These are phyloP conservation scores for Phyllostomus hastatus DNA, from an alignment of 2,113 vertebrate species.

Conservation along the genomic window DNA sequence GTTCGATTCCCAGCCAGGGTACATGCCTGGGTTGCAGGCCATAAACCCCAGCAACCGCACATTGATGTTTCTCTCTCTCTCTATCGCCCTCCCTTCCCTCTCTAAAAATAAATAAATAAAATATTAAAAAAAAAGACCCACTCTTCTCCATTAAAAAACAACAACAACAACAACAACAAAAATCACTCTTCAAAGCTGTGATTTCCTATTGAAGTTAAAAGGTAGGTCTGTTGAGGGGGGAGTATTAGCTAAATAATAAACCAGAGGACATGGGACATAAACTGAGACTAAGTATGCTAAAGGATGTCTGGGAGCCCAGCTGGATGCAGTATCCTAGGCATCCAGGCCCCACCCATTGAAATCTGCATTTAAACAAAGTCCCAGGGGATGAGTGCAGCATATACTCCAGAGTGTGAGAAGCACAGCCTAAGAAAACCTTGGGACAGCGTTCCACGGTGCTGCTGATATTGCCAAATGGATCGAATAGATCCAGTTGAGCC, in stretches of 20 bases:
- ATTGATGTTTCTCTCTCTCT: too few relatives aligned
- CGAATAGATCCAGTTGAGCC: not conserved
- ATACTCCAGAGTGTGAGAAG: not conserved
- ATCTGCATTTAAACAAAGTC: not conserved
- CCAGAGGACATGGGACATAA: not conserved
- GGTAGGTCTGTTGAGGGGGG: not conserved
- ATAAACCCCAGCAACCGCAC: too few relatives aligned
- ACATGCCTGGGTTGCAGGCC: too few relatives aligned
- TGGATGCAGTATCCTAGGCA: not conserved
- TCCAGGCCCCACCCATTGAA: not conserved
- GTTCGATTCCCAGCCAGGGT: too few relatives aligned
- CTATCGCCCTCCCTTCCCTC: too few relatives aligned
- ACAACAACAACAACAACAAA: too few relatives aligned
- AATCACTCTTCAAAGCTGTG: not conserved
- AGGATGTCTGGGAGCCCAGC: not conserved
- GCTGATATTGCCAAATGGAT: not conserved
- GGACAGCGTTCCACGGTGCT: fast-evolving
- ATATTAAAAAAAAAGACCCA: too few relatives aligned
- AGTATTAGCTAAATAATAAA: not conserved
- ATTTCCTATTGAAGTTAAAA: not conserved
- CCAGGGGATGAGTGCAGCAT: not conserved
- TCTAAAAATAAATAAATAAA: too few relatives aligned
- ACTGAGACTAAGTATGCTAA: not conserved
- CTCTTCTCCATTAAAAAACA: too few relatives aligned
- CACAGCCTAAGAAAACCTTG: not conserved